Percentiles rank a stretch among this genome's conserved stretches.
These are phyloP conservation scores for Calonectris borealis DNA, from an alignment of 2,113 vertebrate genomes.

Conservation along the genomic window DNA sequence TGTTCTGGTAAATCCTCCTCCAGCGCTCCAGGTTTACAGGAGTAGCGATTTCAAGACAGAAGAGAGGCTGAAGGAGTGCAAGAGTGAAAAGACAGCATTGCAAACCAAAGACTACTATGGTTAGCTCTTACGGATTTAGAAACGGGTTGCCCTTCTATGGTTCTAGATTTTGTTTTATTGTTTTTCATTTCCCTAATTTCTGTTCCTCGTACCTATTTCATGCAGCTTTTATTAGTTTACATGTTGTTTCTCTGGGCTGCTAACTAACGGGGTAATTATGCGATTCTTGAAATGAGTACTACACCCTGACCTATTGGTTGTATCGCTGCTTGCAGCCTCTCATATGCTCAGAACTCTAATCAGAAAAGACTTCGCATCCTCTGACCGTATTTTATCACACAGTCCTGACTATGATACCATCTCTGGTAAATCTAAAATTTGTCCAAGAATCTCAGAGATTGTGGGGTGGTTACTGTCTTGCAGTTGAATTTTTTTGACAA, in stretches of 20 bases:
- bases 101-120: background rate
- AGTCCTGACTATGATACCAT: background rate
- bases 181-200: background rate
- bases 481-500: background rate
- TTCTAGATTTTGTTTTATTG: background rate
- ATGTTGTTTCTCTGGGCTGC: background rate
- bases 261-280: background rate
- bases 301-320: background rate
- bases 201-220: background rate
- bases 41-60: background rate
- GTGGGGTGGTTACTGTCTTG: background rate
- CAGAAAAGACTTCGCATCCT: background rate
- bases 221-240: background rate
- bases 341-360: background rate
- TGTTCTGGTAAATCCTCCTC: background rate
- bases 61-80: background rate
- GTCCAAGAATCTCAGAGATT: background rate
- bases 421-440: background rate
- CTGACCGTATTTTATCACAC: background rate
- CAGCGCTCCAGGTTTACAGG: background rate
- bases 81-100: background rate
- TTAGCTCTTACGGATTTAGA: background rate
- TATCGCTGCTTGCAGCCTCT: background rate
- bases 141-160: background rate
- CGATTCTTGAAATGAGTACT: background rate